Conservation (phyloP, 2,797 vertebrate species). For the Sebastes vulpes region DNA sequence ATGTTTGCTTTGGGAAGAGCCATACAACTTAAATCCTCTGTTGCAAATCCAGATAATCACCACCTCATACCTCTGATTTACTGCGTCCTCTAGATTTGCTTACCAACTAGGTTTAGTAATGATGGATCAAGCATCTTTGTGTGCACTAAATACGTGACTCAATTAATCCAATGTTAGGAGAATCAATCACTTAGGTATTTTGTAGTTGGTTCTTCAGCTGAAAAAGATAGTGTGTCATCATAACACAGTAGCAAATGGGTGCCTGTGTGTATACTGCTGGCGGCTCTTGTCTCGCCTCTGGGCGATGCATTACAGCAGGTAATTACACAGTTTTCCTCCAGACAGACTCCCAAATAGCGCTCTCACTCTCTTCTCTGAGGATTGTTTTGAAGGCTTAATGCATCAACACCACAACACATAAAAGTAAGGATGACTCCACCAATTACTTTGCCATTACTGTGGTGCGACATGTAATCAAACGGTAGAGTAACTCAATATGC, state of each 20-base stretch:
- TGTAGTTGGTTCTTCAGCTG: conserved; percentile 43
- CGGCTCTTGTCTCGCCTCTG: conserved; percentile 68
- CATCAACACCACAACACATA: conserved; percentile 74
- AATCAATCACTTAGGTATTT: conserved; percentile 45
- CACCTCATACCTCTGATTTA: conserved; percentile 3
- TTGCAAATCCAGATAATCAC: conserved; percentile 12
- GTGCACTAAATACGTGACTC: conserved; percentile 15
- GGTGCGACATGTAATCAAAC: conserved; percentile 38
- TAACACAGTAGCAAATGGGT: conserved; percentile 58
- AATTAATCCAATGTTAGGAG: neutral
- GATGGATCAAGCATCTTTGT: conserved; percentile 27
- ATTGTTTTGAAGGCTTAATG: conserved; percentile 67
- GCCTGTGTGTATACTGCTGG: conserved; percentile 54
- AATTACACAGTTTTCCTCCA: conserved; percentile 79
- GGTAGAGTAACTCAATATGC: conserved; percentile 34
- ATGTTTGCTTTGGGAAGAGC: neutral
- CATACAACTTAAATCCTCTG: neutral
- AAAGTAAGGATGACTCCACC: conserved; percentile 53
- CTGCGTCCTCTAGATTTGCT: conserved; percentile 6
- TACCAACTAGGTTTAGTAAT: conserved; percentile 28
- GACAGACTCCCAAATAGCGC: conserved; percentile 73
- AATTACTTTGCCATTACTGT: conserved; percentile 72
- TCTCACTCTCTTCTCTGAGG: conserved; percentile 17
- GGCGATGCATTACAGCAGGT: conserved; percentile 78
- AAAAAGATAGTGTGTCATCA: conserved; percentile 64